Base-by-base conservation (phyloP, 1,140 invertebrate species). In the Platyura marginata region DNA sequence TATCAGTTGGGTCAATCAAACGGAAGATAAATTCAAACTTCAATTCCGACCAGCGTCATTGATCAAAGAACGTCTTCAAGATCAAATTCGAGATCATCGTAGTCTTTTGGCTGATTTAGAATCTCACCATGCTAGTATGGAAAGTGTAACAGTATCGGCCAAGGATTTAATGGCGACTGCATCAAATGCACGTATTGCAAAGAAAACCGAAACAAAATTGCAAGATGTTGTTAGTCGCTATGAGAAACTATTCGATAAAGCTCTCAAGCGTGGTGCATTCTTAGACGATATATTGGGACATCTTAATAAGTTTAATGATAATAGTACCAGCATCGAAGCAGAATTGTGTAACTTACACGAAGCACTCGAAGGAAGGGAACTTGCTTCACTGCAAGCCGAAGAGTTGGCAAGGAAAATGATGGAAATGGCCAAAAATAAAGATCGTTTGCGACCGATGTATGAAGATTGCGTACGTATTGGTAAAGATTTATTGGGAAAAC, bases 171-270 rank as follows among this genome's bases (percentile, higher is more conserved):
- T 92, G 4, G 64, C 75, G 3, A 82, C 78, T 44, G 80, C 86
- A 0, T 83, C 77, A 52, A 91, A 92, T 64, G 74, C 79, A 0
- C 69, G 87, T 37, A 76, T 91, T 37, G 86, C 87, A 6, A 90
- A 89, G 64, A 83, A 87, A 50, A 81, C 93, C 33, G 87, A 94
- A 59, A 73, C 75, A 21, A 87, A 91, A 51, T 63, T 93, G 15
- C 77, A 81, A 44, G 87, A 93, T 55, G 79, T 93, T 13, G 81
- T 83, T 44, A 64, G 62, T 19, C 66, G 84, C 57, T 93, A 86
- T 55, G 84, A 89, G 49, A 90, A 88, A 53, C 65, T 93, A 0
- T 67, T 81, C 43, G 82, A 91, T 43, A 79, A 81, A 47, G 79
- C 78, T 0, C 57, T 74, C n/a, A 79, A 81, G 45, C 74, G 88